A percentile compares a stretch with the other conserved stretches of the same genome.
phyloP scores from a whole-genome alignment of 1,140 invertebrate species.

The Battus philenor region DNA sequence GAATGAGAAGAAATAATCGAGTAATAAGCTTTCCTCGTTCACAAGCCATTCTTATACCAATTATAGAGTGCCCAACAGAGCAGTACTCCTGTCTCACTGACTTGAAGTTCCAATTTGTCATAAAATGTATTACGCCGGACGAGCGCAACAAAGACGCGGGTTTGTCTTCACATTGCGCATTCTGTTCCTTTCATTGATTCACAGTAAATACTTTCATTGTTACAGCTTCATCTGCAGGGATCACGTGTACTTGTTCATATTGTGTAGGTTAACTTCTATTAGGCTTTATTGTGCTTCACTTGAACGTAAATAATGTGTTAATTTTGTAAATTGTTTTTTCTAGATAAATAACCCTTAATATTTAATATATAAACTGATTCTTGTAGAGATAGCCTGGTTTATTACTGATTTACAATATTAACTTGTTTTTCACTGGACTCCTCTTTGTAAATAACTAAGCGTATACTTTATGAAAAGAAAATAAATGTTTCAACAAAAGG shows the following conservation, averaged over 20 bases:
- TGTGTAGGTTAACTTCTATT: neutral
- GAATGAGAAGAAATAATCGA: constrained; percentile 4
- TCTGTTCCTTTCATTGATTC: constrained; percentile 34
- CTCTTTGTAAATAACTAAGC: no score
- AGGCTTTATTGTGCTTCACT: neutral
- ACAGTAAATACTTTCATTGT: constrained; percentile 35
- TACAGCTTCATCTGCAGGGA: constrained; percentile 39
- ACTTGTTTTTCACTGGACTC: no score
- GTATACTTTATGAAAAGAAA: no score
- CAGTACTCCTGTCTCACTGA: constrained; percentile 18
- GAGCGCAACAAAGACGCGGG: constrained; percentile 28
- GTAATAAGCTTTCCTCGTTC: constrained; percentile 1
- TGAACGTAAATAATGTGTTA: no score
- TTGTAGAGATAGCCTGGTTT: no score
- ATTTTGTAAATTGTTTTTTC: no score
- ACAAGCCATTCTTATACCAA: constrained; percentile 10
- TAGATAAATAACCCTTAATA: no score
- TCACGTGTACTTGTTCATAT: neutral
- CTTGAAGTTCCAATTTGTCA: constrained; percentile 38
- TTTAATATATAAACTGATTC: no score
- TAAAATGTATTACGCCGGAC: constrained; percentile 40
- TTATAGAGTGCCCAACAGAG: constrained; percentile 17
- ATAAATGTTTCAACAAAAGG: no score
- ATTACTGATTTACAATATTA: no score
- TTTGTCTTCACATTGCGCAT: constrained; percentile 27